Base-by-base conservation (phyloP, 2,888 invertebrate species). In the Rotaria macrura region DNA sequence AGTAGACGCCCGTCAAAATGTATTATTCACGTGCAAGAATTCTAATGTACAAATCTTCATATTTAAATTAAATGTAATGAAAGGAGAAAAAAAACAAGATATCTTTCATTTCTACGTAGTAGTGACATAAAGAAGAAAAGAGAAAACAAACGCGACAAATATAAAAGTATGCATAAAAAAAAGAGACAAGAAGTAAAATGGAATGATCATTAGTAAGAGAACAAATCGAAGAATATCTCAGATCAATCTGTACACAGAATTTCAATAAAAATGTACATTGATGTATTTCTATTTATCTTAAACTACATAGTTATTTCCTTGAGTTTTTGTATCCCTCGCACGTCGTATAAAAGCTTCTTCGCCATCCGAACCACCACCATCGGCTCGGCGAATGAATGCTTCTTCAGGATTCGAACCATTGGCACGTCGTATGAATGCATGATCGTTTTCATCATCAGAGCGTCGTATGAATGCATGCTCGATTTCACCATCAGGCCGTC, bases 261-360 rank as follows among this genome's bases (percentile, higher is more conserved):
- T 25, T 49, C n/a, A 23, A 43, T 25, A 9, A 38, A 25, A n/a
- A 74, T 40, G 7, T 40, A 55, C 2, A 55, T 14, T 14, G 17
- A 49, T 49, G 23, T 17, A 20, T 43, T 12, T 40, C 17, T 74
- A 6, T 38, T 3, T 7, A n/a, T 40, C 10, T 43, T 43, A 79
- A 79, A 79, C 79, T 10, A 43, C 14, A 40, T 65, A 65, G 20
- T 34, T 65, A 65, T 65, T 65, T 65, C 65, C 65, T 65, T 14
- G 65, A 29, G 40, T 79, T 6, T 79, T 79, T 40, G 20, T 23
- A 74, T 29, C 74, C 20, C 4, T 74, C 9, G 79, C 40, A 43
- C 79, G 40, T 79, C 79, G 79, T 25, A 79, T 79, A 23, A 79
- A 79, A 20, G 79, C 79, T 79, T 79, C 40, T 79, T 79, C 79